These are phyloP conservation scores for Otolemur garnettii DNA, from an alignment of 2,113 vertebrate genomes.

Conservation along the genomic window DNA sequence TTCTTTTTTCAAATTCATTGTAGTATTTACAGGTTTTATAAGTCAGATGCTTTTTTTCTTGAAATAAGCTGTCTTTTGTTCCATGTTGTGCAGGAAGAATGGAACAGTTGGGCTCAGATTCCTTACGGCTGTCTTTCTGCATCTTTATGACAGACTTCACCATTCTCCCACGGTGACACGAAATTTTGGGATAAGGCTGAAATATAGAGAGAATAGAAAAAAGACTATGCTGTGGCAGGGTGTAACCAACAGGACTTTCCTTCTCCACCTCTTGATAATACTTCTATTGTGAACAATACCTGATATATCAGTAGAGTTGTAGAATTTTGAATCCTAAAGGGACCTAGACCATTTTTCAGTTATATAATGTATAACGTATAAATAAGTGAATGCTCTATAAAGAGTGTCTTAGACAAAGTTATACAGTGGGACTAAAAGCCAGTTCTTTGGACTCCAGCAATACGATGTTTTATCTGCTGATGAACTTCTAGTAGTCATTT, in stretches of 20 bases:
- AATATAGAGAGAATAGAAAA: not conserved
- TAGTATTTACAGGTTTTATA: constrained; percentile 8
- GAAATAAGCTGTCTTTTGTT: constrained; percentile 45
- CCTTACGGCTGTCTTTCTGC: not conserved
- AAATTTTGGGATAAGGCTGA: not conserved
- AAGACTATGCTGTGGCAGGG: not conserved
- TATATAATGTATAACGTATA: not conserved
- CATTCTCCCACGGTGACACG: not conserved
- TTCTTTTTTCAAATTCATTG: not conserved
- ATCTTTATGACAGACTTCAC: not conserved
- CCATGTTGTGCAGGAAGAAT: not conserved
- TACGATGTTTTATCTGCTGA: not conserved
- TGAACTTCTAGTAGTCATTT: not conserved
- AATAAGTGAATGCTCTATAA: not conserved
- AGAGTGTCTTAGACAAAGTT: not conserved
- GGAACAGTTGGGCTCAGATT: not conserved
- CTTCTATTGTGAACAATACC: not conserved
- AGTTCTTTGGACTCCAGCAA: not conserved
- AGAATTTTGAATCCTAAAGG: constrained; percentile 45
- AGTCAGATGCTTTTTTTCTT: not conserved
- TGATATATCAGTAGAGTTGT: not conserved
- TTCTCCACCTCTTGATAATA: not conserved
- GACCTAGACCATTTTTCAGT: not conserved
- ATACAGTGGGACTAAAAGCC: not conserved
- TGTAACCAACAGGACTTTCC: not conserved